Evolutionary conservation across 2,113 vertebrate species (phyloP).

Genomic region (Megalops atlanticus): DNA sequence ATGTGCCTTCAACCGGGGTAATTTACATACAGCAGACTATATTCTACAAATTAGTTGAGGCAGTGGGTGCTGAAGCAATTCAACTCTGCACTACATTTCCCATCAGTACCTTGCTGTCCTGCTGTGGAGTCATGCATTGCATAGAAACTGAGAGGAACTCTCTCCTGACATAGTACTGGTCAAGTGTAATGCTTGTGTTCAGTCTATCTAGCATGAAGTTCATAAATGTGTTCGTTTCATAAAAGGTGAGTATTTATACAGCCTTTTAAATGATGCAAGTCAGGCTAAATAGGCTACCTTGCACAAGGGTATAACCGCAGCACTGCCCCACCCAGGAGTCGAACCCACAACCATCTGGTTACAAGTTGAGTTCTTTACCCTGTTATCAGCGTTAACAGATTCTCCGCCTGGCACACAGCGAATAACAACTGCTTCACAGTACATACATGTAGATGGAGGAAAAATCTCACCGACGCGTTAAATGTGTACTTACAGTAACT

Average conservation of each 20-base stretch:
- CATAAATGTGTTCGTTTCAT: not conserved
- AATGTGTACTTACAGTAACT: constrained; percentile 85
- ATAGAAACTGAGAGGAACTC: no score
- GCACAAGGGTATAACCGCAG: not conserved
- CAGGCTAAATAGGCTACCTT: not conserved
- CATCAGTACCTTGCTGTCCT: no score
- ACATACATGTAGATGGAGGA: not conserved
- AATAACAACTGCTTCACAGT: not conserved
- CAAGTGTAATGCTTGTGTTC: no score
- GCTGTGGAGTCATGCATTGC: no score
- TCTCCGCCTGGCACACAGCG: not conserved
- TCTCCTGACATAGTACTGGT: no score
- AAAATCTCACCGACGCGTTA: not conserved
- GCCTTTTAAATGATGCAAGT: not conserved
- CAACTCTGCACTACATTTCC: no score
- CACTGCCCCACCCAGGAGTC: not conserved
- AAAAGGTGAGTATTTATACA: not conserved
- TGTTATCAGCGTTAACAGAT: not conserved
- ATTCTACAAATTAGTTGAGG: no score
- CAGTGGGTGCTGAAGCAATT: no score
- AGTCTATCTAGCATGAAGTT: no score
- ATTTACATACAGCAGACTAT: no score
- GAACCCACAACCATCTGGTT: not conserved
- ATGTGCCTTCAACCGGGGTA: no score
- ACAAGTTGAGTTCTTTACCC: not conserved